phyloP scores from a whole-genome alignment of 2,797 vertebrate genomes.

The Percopsis omiscomaycus region DNA sequence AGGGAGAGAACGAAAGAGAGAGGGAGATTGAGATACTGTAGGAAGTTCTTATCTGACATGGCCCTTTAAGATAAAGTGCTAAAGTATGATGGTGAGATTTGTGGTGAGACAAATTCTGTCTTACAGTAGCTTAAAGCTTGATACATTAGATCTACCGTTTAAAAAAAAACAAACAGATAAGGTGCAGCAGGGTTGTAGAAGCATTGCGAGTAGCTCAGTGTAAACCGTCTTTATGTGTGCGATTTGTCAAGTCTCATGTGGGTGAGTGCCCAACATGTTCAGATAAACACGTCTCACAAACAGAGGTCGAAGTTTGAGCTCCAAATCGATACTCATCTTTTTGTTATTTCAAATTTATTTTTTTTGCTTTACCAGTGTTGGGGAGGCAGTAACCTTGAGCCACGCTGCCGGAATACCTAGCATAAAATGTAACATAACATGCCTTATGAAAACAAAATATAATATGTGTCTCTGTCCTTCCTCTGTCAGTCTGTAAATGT shows the following conservation, averaged over 20 bases:
- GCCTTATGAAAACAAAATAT: conserved; percentile 19
- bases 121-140: too few species aligned
- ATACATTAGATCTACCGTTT: too few species aligned
- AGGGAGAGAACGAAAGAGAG: conserved; percentile 4
- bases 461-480: conserved; percentile 8
- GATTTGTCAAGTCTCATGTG: too few species aligned
- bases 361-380: conserved; percentile 17
- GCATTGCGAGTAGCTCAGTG: too few species aligned
- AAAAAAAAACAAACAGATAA: too few species aligned
- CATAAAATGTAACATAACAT: too few species aligned
- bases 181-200: too few species aligned
- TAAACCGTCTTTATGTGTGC: too few species aligned
- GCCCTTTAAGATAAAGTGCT: neutral
- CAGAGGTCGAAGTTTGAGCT: conserved; percentile 20
- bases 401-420: conserved; percentile 19
- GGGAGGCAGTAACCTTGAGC: conserved; percentile 48
- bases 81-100: conserved; percentile 2
- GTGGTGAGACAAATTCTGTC: too few species aligned
- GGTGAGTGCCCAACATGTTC: neutral
- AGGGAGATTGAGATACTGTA: conserved; percentile 7
- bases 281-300: neutral
- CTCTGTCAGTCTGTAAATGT: too few species aligned
- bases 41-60: neutral
- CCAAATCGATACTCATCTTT: too few species aligned
- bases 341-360: conserved; percentile 1